Evolutionary conservation across 2,113 vertebrate genomes (phyloP).

Genomic region (Piaya cayana): DNA sequence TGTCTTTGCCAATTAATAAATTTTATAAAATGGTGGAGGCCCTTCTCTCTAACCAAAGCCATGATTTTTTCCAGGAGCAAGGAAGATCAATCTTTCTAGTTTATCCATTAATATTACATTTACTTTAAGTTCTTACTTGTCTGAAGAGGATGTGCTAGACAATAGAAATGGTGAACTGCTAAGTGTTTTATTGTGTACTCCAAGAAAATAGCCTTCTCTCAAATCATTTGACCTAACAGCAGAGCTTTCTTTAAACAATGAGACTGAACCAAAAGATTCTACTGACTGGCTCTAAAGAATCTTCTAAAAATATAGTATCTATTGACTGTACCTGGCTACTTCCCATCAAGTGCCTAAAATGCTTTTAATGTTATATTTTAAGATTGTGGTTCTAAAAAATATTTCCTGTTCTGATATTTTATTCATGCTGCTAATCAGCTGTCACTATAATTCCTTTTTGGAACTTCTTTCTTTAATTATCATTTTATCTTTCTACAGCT

Average conservation of each 20-base stretch:
- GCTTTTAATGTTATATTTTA: constrained; percentile 9
- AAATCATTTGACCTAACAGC: not conserved
- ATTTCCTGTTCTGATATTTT: constrained; percentile 57
- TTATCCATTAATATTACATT: not conserved
- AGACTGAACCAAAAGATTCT: not conserved
- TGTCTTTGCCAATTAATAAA: not conserved
- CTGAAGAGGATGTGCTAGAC: not conserved
- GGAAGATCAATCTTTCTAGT: not conserved
- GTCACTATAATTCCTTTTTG: constrained; percentile 14
- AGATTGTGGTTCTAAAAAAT: constrained; percentile 9
- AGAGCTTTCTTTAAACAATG: not conserved
- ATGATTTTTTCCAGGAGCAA: not conserved
- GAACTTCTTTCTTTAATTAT: not conserved
- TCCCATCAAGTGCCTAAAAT: not conserved
- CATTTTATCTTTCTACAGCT: not conserved
- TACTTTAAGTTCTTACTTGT: not conserved
- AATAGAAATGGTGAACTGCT: not conserved
- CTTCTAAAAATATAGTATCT: not conserved
- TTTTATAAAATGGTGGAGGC: not conserved
- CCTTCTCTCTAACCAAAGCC: not conserved
- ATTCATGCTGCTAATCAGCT: constrained; percentile 45
- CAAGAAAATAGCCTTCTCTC: not conserved
- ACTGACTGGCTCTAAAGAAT: not conserved
- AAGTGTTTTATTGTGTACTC: not conserved
- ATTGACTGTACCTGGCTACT: constrained; percentile 7